Evolutionary conservation across 2,888 invertebrate genomes (phyloP).

Genomic region (Isotomurus palustris): DNA sequence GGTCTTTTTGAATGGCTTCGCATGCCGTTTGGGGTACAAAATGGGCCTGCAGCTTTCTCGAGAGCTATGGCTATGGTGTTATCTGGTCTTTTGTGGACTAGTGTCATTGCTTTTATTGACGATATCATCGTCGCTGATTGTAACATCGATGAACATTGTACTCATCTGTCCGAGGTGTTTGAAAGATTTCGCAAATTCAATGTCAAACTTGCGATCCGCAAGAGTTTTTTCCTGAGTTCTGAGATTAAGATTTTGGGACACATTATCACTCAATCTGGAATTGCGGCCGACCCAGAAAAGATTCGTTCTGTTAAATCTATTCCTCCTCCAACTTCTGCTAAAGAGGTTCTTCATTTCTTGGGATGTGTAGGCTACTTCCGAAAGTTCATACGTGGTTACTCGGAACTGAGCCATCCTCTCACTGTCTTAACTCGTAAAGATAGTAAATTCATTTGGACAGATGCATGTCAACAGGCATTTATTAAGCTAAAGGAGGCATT

Average conservation of each 20-base stretch:
- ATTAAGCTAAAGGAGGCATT: neutral
- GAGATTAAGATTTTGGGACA: conserved; percentile 6
- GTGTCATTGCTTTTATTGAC: conserved; percentile 13
- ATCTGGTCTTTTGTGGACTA: conserved; percentile 10
- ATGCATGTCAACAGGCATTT: too few species aligned
- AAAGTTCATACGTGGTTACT: too few species aligned
- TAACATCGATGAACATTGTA: conserved; percentile 2
- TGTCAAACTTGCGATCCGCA: conserved; percentile 5
- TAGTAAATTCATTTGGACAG: too few species aligned
- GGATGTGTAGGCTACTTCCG: too few species aligned
- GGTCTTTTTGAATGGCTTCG: conserved; percentile 14
- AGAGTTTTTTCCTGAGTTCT: too few species aligned
- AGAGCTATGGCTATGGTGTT: conserved; percentile 7
- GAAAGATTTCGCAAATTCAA: conserved; percentile 8
- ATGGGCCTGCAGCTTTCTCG: conserved; percentile 1
- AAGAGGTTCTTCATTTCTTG: too few species aligned
- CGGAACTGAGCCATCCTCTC: too few species aligned
- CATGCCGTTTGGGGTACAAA: conserved; percentile 15
- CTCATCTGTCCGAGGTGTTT: neutral
- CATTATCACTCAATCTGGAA: conserved; percentile 3
- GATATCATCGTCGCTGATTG: conserved; percentile 10
- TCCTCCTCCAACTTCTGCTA: too few species aligned
- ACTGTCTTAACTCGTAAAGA: too few species aligned
- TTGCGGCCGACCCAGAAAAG: conserved; percentile 5
- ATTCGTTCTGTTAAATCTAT: neutral